Conservation (phyloP, 1,140 invertebrate genomes). For the Hermatobates lingyangjiaoensis region DNA sequence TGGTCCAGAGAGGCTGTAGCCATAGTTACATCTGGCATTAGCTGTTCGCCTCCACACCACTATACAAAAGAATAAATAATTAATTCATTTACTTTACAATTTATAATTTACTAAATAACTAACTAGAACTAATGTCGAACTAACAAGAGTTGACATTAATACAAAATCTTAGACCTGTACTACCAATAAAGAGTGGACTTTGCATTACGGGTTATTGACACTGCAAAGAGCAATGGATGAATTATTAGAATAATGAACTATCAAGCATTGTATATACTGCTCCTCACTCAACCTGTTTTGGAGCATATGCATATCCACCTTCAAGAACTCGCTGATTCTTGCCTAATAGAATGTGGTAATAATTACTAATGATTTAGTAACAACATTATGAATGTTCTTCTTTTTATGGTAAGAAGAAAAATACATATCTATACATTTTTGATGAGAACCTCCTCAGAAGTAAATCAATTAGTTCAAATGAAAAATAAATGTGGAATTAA, state of each 20-base stretch:
- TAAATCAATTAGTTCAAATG: too few relatives aligned
- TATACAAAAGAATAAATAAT: slow-evolving; percentile 13
- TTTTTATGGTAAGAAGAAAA: too few relatives aligned
- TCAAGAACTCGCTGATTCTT: too few relatives aligned
- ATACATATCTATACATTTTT: too few relatives aligned
- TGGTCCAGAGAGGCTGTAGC: slow-evolving; percentile 54
- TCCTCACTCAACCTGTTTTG: too few relatives aligned
- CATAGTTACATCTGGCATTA: slow-evolving; percentile 79
- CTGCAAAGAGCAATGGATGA: neutral
- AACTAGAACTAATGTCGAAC: neutral
- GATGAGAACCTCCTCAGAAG: too few relatives aligned
- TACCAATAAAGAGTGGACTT: neutral
- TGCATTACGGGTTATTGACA: neutral
- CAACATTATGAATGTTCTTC: too few relatives aligned
- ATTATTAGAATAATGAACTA: too few relatives aligned
- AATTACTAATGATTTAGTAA: too few relatives aligned
- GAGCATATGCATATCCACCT: too few relatives aligned
- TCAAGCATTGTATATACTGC: neutral
- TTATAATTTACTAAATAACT: neutral
- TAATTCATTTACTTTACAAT: neutral
- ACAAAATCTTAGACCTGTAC: neutral
- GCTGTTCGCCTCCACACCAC: slow-evolving; percentile 24
- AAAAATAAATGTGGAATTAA: too few relatives aligned
- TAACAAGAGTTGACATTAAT: neutral
- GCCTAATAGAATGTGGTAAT: too few relatives aligned